Evolutionary conservation across 2,797 vertebrate genomes (phyloP).

Genomic region (Labeo calbasu): DNA sequence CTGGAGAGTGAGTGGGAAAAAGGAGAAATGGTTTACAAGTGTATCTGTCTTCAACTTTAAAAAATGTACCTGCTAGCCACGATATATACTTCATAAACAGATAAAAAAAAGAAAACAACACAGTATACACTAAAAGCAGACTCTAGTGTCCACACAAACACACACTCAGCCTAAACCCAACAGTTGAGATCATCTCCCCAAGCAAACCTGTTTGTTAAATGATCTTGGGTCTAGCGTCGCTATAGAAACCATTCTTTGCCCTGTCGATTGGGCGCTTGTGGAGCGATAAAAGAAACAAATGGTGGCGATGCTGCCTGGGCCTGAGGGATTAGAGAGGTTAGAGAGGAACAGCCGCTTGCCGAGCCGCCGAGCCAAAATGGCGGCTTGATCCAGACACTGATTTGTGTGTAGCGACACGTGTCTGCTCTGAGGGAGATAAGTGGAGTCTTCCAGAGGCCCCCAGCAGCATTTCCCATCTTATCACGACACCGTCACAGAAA

Average conservation of each 20-base stretch:
- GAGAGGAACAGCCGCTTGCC: conserved; percentile 54
- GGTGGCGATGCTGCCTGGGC: conserved; percentile 48
- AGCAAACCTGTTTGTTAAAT: conserved; percentile 58
- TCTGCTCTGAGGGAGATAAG: conserved; percentile 47
- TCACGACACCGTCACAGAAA: conserved; percentile 36
- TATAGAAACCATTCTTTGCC: conserved; percentile 77
- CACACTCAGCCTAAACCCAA: conserved; percentile 38
- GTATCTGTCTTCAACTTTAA: conserved; percentile 6
- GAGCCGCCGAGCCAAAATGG: conserved; percentile 56
- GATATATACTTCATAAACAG: conserved; percentile 2
- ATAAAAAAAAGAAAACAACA: not conserved
- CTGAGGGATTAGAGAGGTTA: conserved; percentile 50
- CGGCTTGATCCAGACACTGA: conserved; percentile 68
- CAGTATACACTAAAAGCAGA: conserved; percentile 21
- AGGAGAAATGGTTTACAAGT: conserved; percentile 22
- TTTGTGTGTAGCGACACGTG: conserved; percentile 54
- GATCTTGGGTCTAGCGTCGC: conserved; percentile 66
- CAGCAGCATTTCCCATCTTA: conserved; percentile 51
- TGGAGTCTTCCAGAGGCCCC: conserved; percentile 50
- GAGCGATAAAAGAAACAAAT: conserved; percentile 73
- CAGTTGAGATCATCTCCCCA: conserved; percentile 33
- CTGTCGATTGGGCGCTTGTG: conserved; percentile 57
- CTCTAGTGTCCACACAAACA: conserved; percentile 24
- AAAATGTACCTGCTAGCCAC: not conserved
- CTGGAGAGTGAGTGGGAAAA: conserved; percentile 19